Conservation (phyloP, 2,797 vertebrate species). For the Leptodactylus fallax region DNA sequence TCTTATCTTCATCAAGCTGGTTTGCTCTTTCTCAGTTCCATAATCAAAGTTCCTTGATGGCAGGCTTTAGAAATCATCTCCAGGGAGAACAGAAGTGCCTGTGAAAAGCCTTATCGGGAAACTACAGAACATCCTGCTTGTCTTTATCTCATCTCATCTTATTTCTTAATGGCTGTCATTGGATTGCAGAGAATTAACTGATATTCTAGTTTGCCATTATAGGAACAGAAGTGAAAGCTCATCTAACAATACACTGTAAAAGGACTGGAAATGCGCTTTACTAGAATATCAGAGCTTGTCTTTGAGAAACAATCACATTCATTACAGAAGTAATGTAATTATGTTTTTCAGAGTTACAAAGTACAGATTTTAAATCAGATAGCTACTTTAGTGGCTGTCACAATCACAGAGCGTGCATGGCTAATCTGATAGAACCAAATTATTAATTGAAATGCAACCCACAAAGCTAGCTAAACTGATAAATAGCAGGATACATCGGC, state of each 20-base stretch:
- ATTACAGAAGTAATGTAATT: slow-evolving; percentile 45
- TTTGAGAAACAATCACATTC: slow-evolving; percentile 27
- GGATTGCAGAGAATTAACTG: slow-evolving; percentile 55
- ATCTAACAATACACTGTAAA: slow-evolving; percentile 44
- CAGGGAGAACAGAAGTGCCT: slow-evolving; percentile 46
- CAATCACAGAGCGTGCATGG: neutral
- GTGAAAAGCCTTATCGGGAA: slow-evolving; percentile 68
- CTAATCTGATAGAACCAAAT: neutral
- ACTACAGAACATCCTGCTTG: slow-evolving; percentile 65
- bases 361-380: slow-evolving; percentile 35
- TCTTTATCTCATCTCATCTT: slow-evolving; percentile 61
- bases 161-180: slow-evolving; percentile 60
- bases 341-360: slow-evolving; percentile 35
- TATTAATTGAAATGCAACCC: slow-evolving; percentile 15
- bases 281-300: slow-evolving; percentile 38
- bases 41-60: slow-evolving; percentile 58
- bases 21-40: slow-evolving; percentile 66
- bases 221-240: slow-evolving; percentile 38
- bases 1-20: slow-evolving; percentile 68
- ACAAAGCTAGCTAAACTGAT: neutral
- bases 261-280: slow-evolving; percentile 29
- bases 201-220: slow-evolving; percentile 46
- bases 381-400: slow-evolving; percentile 23
- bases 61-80: slow-evolving; percentile 63
- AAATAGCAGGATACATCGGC: neutral